Evolutionary conservation across 2,113 vertebrate genomes (phyloP).

Genomic region (Jacana jacana): DNA sequence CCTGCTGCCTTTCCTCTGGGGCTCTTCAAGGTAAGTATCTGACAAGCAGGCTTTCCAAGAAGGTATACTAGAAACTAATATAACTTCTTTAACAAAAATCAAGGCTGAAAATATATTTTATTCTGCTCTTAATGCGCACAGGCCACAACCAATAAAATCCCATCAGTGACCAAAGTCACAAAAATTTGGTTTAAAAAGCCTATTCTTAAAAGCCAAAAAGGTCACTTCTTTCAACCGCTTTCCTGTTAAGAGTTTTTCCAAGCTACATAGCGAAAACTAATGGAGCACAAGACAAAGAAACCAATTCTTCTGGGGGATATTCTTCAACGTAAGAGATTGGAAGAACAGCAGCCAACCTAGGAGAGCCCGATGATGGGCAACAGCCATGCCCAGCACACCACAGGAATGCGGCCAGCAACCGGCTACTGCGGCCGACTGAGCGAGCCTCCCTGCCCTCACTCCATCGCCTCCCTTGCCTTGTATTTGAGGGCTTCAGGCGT

Average conservation of each 20-base stretch:
- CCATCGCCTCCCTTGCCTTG: accelerated
- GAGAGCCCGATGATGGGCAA: accelerated
- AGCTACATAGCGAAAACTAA: not conserved
- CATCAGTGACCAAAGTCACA: not conserved
- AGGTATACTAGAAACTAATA: not conserved
- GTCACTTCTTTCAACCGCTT: not conserved
- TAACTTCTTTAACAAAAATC: not conserved
- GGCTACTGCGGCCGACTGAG: not conserved
- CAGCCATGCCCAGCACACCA: not conserved
- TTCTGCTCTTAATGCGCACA: not conserved
- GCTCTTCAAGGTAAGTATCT: not conserved
- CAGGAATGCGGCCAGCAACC: not conserved
- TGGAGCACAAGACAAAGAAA: not conserved
- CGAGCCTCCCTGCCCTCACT: not conserved
- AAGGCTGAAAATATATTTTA: not conserved
- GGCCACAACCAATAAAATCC: not conserved
- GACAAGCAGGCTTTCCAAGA: not conserved
- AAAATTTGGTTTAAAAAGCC: not conserved
- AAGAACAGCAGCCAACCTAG: not conserved
- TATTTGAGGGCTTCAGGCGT: not conserved
- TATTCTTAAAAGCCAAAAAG: not conserved
- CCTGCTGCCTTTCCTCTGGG: not conserved
- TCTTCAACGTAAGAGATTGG: not conserved
- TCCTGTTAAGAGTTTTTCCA: not conserved
- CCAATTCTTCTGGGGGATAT: not conserved